Base-by-base conservation (phyloP, 1,140 invertebrate genomes). In the Bombus vancouverensis region DNA sequence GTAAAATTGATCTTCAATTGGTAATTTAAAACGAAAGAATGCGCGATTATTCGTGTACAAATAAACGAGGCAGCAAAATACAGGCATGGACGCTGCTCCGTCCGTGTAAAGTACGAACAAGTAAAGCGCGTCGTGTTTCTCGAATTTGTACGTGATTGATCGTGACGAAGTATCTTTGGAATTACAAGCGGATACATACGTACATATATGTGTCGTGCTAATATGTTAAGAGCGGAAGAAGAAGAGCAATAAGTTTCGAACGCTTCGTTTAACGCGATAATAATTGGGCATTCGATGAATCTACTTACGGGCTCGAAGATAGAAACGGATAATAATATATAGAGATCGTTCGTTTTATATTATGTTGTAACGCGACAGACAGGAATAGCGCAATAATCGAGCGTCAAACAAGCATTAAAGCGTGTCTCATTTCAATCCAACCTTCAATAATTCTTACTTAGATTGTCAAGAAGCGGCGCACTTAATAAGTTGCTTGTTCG, bases 231-330 rank as follows among this genome's bases (percentile, higher is more conserved):
- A 72, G 9, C 22, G 4, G 13, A n/a, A 15, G n/a, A 25, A 32
- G 34, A 37, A 37, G 34, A 37, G 37, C 68, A 72, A 12, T 18
- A 18, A 25, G 68, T 39, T 80, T n/a, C 32, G 1, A 39, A 53
- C 44, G 34, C 28, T 25, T 53, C 34, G 34, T 57, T 68, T 22
- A 53, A 53, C 47, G 12, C 42, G 32, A 34, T 66, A 68, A 68
- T 79, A 79, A 79, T 79, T 47, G 39, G 4, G 22, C 13, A 25
- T 39, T 71, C 65, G 39, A 71, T 80, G 57, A 53, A 59, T 72
- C 28, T 25, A 42, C 59, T 72, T 53, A 53, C 18, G 0, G 68
- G 39, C 44, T 47, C 22, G 25, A 42, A 59, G 3, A 73, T n/a
- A 39, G 70, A 44, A 53, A 42, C n/a, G 62, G 72, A 81, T 62